These are phyloP conservation scores for Urosaurus nigricauda DNA, from an alignment of 2,797 vertebrate species.

Conservation along the genomic window DNA sequence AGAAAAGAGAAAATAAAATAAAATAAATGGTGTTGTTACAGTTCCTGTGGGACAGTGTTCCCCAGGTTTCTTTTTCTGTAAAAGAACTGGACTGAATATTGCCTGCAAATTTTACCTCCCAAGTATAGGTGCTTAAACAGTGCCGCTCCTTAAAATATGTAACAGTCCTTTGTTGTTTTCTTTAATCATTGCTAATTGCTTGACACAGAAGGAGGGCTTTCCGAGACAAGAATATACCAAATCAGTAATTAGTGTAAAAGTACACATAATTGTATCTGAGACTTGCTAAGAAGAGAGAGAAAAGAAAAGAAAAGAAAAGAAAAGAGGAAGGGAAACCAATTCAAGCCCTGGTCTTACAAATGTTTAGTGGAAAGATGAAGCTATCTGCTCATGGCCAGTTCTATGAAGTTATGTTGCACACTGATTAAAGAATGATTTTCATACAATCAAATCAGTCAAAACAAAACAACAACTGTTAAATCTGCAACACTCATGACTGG, in stretches of 20 bases:
- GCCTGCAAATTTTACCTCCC: not conserved
- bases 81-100: not conserved
- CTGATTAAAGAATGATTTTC: not conserved
- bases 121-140: not conserved
- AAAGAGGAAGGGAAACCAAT: not conserved
- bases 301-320: too few relatives aligned
- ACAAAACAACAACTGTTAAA: not conserved
- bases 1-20: too few relatives aligned
- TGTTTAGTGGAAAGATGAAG: not conserved
- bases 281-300: not conserved
- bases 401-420: not conserved
- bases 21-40: not conserved
- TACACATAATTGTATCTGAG: not conserved
- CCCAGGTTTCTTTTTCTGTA: not conserved
- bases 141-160: not conserved
- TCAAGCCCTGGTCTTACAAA: not conserved
- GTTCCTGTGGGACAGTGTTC: too few relatives aligned
- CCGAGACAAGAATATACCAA: not conserved
- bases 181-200: not conserved
- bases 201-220: not conserved
- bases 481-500: not conserved
- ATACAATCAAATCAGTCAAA: not conserved
- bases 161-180: not conserved
- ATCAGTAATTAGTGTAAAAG: not conserved
- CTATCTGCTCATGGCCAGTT: not conserved